Conservation (phyloP, 2,888 invertebrate species). For the Athrips mouffetella region DNA sequence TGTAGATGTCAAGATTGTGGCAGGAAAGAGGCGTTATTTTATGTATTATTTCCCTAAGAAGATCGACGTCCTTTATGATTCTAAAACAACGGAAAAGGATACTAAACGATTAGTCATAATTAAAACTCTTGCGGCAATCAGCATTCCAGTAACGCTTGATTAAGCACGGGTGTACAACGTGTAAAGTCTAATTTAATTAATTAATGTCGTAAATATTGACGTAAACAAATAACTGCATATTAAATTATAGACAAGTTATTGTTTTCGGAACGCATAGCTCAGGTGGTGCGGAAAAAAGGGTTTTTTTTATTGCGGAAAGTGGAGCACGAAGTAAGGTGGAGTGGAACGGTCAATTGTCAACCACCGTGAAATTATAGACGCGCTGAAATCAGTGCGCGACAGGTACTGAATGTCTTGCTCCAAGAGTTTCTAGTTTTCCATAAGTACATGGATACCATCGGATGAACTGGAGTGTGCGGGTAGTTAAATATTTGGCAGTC, state of each 20-base stretch:
- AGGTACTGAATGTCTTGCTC: too few species aligned
- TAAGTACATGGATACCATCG: too few species aligned
- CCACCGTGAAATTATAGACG: slow-evolving; percentile 5
- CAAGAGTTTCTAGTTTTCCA: too few species aligned
- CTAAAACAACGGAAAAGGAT: slow-evolving; percentile 3
- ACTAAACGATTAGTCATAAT: too few species aligned
- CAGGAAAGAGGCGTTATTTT: too few species aligned
- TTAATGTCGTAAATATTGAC: slow-evolving; percentile 14
- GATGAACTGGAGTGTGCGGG: too few species aligned
- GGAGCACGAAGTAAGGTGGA: too few species aligned
- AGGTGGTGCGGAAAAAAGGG: slow-evolving; percentile 25
- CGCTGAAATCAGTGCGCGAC: slow-evolving; percentile 6
- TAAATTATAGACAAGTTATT: slow-evolving; percentile 17
- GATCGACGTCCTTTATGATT: background rate
- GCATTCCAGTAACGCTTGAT: background rate
- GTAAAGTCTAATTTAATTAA: background rate
- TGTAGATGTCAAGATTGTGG: too few species aligned
- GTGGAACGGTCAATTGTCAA: slow-evolving; percentile 11
- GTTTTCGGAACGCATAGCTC: slow-evolving; percentile 24
- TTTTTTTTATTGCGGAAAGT: slow-evolving; percentile 26
- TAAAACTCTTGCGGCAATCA: background rate
- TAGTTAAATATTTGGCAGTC: too few species aligned
- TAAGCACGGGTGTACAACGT: background rate
- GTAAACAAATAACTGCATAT: slow-evolving; percentile 15
- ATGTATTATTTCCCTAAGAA: too few species aligned